Evolutionary conservation across 2,888 invertebrate species (phyloP).

Genomic region (Hirtodrosophila alboralis): DNA sequence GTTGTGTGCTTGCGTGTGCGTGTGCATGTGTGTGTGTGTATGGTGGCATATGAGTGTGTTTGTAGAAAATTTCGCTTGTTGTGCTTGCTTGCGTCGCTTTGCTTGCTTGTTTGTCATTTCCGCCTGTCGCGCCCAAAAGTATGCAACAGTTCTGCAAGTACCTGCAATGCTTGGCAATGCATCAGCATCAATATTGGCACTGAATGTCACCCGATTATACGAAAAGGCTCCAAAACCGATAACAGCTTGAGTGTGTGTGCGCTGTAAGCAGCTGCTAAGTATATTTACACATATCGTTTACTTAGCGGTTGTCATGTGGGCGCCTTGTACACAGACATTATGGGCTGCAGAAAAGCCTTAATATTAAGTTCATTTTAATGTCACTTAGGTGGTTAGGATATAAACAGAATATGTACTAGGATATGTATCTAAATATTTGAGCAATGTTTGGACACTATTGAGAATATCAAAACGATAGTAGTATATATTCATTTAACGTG

Average conservation of each 20-base stretch:
- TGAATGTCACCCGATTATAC: constrained; percentile 44
- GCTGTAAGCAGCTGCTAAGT: constrained; percentile 38
- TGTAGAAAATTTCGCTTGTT: constrained; percentile 7
- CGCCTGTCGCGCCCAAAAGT: constrained; percentile 50
- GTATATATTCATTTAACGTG: too few species aligned
- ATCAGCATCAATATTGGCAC: constrained; percentile 75
- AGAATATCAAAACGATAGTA: too few species aligned
- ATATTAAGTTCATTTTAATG: constrained; percentile 1
- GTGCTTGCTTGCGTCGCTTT: too few species aligned
- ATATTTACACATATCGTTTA: constrained; percentile 40
- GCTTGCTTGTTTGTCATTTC: constrained; percentile 55
- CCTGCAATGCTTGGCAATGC: constrained; percentile 57
- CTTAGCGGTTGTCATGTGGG: constrained; percentile 28
- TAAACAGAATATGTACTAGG: too few species aligned
- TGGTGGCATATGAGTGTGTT: constrained; percentile 1
- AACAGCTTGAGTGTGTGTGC: constrained; percentile 24
- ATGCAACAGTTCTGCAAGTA: constrained; percentile 64
- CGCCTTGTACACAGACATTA: constrained; percentile 14
- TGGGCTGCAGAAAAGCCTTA: not conserved
- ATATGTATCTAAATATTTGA: too few species aligned
- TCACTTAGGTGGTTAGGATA: not conserved
- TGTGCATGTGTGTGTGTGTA: too few species aligned
- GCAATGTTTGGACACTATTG: too few species aligned
- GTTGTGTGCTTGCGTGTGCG: too few species aligned
- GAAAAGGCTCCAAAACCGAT: constrained; percentile 35